A percentile compares a stretch with the other conserved stretches of the same genome.
These are phyloP conservation scores for Tyria jacobaeae DNA, from an alignment of 2,888 invertebrate species.

Conservation along the genomic window DNA sequence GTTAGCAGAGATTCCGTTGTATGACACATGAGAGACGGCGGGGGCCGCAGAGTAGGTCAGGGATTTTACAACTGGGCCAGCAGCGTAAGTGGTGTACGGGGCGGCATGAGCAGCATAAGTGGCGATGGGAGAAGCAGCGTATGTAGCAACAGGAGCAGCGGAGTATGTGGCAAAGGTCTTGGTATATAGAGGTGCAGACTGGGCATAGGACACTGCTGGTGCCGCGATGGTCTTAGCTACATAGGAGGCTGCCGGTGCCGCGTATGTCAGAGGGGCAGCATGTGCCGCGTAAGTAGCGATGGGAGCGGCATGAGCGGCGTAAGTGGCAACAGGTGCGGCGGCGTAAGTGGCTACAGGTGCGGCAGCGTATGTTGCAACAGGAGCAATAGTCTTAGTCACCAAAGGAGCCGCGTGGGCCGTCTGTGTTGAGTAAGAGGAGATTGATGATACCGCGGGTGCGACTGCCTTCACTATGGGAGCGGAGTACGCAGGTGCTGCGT, in stretches of 20 bases:
- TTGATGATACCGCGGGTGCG: slow-evolving; percentile 67
- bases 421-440: slow-evolving; percentile 69
- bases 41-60: slow-evolving; percentile 86
- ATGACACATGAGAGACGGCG: slow-evolving; percentile 88
- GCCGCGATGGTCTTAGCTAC: slow-evolving; percentile 28
- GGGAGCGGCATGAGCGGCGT: slow-evolving; percentile 45
- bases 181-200: slow-evolving; percentile 64
- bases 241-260: slow-evolving; percentile 44
- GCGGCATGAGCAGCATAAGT: slow-evolving; percentile 57
- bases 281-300: slow-evolving; percentile 47
- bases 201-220: slow-evolving; percentile 52
- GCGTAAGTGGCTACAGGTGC: slow-evolving; percentile 62
- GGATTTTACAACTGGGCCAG: slow-evolving; percentile 69
- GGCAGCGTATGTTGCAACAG: slow-evolving; percentile 54
- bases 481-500: slow-evolving; percentile 61
- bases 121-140: slow-evolving; percentile 77
- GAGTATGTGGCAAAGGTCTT: slow-evolving; percentile 70
- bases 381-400: slow-evolving; percentile 50
- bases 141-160: slow-evolving; percentile 71
- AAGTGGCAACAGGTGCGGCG: slow-evolving; percentile 42
- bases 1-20: slow-evolving; percentile 87
- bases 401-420: slow-evolving; percentile 50
- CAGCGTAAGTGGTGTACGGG: slow-evolving; percentile 56
- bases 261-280: slow-evolving; percentile 46
- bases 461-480: slow-evolving; percentile 71